Evolutionary conservation across 2,113 vertebrate species (phyloP), one percentile per base, ranked within the genome.

Genomic region (Saccopteryx leptura): DNA sequence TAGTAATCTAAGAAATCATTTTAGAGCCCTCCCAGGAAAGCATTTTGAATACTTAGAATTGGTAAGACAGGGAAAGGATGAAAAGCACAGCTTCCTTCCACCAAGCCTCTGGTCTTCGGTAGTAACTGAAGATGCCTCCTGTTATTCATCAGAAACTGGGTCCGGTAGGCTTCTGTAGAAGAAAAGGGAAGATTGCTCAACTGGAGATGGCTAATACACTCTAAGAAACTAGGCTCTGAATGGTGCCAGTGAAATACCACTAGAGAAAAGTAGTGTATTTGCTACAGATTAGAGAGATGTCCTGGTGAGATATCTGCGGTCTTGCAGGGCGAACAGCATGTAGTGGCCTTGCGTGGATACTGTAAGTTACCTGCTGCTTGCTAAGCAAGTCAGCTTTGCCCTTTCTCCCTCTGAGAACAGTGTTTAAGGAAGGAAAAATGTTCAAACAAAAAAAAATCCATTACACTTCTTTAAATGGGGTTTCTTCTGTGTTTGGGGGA

Each of bases 381-480:
- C 74, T 66, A 58, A 91, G 79, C 80, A 52, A 28, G 56, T 72
- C 52, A 85, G n/a, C 80, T 95, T 93, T 56, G 71, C 93, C 82
- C 52, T 92, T 82, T 91, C 61, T 87, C 21, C 39, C 50, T 90
- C 72, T 85, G 33, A 88, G 46, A 69, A 82, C 23, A 79, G 10
- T 68, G 46, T 90, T 96, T 88, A 72, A 75, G 90, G 60, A 92
- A 94, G 87, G 66, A 72, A 66, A 80, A 97, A 78, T 74, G 28
- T 88, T 93, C 93, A 95, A 85, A 89, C 81, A 68, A 90, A 90
- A 39, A 39, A 48, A 90, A 85, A 85, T 39, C 68, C 54, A 94
- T 95, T 46, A 66, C 26, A 84, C 54, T 94, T 96, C 72, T 96
- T 92, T 71, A 94, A 90, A 56, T 95, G 84, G 15, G 5, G 8